Conservation (phyloP, 1,140 invertebrate species). For the Megalonaias nervosa region DNA sequence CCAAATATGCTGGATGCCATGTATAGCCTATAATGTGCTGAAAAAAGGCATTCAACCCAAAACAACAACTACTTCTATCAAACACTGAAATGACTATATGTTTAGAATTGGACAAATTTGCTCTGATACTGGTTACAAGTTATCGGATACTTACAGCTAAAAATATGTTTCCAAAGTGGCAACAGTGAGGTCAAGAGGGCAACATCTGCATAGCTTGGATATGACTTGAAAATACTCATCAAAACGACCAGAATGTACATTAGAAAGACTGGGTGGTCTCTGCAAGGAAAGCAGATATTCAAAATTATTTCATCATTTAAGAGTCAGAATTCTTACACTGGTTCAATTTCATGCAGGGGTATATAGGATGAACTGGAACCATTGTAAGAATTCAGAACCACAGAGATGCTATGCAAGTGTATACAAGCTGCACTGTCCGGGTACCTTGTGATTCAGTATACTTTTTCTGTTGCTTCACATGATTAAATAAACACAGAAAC, state of each 20-base stretch:
- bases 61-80: background rate
- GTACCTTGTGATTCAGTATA: too few relatives aligned
- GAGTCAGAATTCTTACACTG: too few relatives aligned
- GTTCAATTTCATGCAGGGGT: too few relatives aligned
- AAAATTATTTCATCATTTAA: too few relatives aligned
- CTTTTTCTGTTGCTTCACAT: too few relatives aligned
- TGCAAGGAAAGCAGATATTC: slow-evolving; percentile 60
- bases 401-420: too few relatives aligned
- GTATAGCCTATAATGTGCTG: background rate
- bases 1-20: background rate
- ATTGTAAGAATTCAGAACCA: too few relatives aligned
- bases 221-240: slow-evolving; percentile 95
- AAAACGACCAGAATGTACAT: slow-evolving; percentile 88
- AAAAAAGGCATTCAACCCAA: background rate
- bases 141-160: slow-evolving; percentile 79
- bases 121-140: background rate
- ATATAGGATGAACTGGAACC: too few relatives aligned
- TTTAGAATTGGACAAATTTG: background rate
- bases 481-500: too few relatives aligned
- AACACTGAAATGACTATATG: background rate
- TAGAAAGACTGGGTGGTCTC: slow-evolving; percentile 87
- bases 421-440: too few relatives aligned
- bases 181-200: slow-evolving; percentile 92
- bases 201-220: slow-evolving; percentile 95
- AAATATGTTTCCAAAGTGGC: slow-evolving; percentile 92